Evolutionary conservation across 1,140 invertebrate species (phyloP), one percentile per base, ranked within the genome.

Genomic region (Bathynomus jamesi): DNA sequence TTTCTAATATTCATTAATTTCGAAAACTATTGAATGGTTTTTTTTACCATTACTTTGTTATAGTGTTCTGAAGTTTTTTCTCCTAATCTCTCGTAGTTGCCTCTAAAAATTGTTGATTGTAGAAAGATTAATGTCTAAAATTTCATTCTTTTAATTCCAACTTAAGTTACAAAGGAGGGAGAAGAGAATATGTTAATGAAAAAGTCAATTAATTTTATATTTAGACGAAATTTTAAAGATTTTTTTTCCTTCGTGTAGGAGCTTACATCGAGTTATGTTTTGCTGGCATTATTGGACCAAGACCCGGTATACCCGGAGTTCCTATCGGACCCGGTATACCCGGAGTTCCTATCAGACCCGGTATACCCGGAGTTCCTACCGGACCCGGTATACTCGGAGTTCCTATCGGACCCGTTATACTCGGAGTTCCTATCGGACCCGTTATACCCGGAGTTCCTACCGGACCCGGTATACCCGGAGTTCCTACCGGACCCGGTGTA

Each of bases 321-420:
- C 67, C 61, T 13, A 7, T 65, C 3, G 62, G 46, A n/a, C 72
- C 68, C 28, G 68, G 69, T 40, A 63, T 69, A 24, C 73, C 73
- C 11, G 40, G 29, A 28, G 73, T 40, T n/a, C 72, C 72, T 61
- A 53, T 46, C 7, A 53, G 67, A 53, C 67, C 67, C 2, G 25
- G 46, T n/a, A 46, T 32, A 13, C 67, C 67, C 28, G 40, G 31
- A 4, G 28, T 2, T 0, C 67, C 67, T 0, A 17, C 61, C 29
- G 46, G 67, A 1, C 67, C 67, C 4, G 67, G 62, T 25, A 30
- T 40, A 24, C 32, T 24, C 17, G 25, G 24, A 10, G 17, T 25
- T 24, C 67, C 67, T 0, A 29, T 28, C 21, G 67, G 67, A n/a
- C 67, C 67, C 11, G 46, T 61, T 62, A 60, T 27, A 24, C 65